Percentiles rank a stretch among this genome's conserved stretches.
Conservation (phyloP, 2,113 vertebrate genomes). For the Tragelaphus scriptus region DNA sequence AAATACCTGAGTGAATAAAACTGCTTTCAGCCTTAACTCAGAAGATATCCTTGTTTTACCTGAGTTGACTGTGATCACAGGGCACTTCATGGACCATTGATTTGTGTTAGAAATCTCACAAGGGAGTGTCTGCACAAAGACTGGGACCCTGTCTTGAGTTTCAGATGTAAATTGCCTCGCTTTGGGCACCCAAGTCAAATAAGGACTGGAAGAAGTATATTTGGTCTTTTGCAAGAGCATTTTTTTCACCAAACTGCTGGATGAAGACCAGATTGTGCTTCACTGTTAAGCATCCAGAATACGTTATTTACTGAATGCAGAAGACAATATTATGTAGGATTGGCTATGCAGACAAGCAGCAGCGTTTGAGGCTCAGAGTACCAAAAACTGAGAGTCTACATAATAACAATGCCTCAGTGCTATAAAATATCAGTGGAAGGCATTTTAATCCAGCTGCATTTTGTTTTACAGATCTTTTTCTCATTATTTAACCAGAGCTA, state of each 20-base stretch:
- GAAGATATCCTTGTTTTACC: background rate
- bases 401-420: background rate
- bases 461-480: background rate
- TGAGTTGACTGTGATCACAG: background rate
- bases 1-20: background rate
- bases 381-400: background rate
- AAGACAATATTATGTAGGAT: background rate
- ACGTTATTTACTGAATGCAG: background rate
- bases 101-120: background rate
- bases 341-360: background rate
- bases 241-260: constrained; percentile 22
- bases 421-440: background rate
- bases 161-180: background rate
- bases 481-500: background rate
- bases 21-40: background rate
- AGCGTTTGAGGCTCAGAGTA: background rate
- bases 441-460: background rate
- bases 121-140: background rate
- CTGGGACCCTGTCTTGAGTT: background rate
- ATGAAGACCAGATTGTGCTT: background rate
- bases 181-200: background rate
- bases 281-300: constrained; percentile 1
- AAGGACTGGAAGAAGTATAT: background rate
- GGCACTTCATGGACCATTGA: background rate
- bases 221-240: background rate